Evolutionary conservation across 2,113 vertebrate genomes (phyloP).

Genomic region (Harpagus bidentatus): DNA sequence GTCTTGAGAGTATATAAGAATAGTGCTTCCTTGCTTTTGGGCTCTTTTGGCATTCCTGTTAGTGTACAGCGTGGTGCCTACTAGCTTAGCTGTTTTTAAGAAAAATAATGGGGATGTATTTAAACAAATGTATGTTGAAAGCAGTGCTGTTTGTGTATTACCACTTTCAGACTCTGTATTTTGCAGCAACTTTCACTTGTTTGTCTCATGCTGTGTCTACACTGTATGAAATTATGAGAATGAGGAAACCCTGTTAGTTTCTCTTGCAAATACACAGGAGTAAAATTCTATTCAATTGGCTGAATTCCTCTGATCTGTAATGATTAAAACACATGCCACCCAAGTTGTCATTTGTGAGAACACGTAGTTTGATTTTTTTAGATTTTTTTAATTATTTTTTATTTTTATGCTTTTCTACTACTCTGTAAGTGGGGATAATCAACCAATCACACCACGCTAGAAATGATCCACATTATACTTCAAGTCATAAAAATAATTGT

Average conservation of each 20-base stretch:
- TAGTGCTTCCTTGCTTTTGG: background rate
- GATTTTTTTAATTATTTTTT: background rate
- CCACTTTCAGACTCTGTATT: background rate
- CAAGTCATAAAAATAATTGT: background rate
- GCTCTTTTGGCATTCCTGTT: background rate
- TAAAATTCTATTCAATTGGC: background rate
- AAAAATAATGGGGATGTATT: slow-evolving; percentile 36
- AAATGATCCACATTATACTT: background rate
- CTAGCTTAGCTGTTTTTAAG: background rate
- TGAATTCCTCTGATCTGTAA: background rate
- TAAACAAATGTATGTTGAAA: background rate
- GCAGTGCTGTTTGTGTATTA: background rate
- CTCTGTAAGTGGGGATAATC: background rate
- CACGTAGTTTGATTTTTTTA: background rate
- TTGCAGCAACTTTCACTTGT: background rate
- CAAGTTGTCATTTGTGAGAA: background rate
- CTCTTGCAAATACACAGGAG: background rate
- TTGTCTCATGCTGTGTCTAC: background rate
- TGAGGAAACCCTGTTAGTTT: background rate
- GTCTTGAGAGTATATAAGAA: background rate
- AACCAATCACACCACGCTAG: background rate
- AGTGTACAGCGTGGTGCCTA: background rate
- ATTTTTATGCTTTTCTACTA: background rate
- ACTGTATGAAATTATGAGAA: background rate
- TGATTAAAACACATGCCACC: background rate